Evolutionary conservation across 2,113 vertebrate species (phyloP).

Genomic region (Cairina moschata): DNA sequence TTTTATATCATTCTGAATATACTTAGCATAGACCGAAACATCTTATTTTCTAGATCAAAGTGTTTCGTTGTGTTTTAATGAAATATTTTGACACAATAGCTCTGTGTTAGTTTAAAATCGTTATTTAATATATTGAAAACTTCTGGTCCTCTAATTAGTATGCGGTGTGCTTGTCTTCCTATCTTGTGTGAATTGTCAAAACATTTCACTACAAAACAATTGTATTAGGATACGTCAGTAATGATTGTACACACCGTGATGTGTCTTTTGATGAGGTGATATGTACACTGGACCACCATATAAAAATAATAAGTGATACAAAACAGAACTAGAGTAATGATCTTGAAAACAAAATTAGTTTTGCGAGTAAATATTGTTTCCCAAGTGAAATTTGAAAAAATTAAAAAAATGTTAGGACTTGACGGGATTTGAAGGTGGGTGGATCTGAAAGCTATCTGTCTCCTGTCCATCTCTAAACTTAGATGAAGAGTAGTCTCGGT

Average conservation of each 20-base stretch:
- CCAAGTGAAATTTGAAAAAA: not conserved
- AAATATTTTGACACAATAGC: constrained; percentile 38
- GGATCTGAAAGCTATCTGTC: not conserved
- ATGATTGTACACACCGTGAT: not conserved
- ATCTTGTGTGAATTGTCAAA: constrained; percentile 34
- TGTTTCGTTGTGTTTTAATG: constrained; percentile 38
- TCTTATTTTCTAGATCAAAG: constrained; percentile 33
- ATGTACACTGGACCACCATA: not conserved
- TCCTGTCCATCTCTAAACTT: not conserved
- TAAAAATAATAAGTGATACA: not conserved
- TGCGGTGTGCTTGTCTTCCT: not conserved
- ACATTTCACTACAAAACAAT: not conserved
- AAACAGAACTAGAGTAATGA: not conserved
- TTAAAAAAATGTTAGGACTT: not conserved
- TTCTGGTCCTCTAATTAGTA: constrained; percentile 33
- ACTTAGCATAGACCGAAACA: constrained; percentile 19
- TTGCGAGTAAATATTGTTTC: not conserved
- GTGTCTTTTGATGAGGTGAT: not conserved
- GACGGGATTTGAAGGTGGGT: not conserved
- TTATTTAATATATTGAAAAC: constrained; percentile 7
- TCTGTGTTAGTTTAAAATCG: constrained; percentile 9
- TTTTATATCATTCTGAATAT: not conserved
- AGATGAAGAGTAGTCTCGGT: not conserved
- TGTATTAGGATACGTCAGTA: not conserved
- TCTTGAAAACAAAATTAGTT: not conserved